Conservation (phyloP, 2,797 vertebrate genomes). For the Phrynocephalus guinanensis region DNA sequence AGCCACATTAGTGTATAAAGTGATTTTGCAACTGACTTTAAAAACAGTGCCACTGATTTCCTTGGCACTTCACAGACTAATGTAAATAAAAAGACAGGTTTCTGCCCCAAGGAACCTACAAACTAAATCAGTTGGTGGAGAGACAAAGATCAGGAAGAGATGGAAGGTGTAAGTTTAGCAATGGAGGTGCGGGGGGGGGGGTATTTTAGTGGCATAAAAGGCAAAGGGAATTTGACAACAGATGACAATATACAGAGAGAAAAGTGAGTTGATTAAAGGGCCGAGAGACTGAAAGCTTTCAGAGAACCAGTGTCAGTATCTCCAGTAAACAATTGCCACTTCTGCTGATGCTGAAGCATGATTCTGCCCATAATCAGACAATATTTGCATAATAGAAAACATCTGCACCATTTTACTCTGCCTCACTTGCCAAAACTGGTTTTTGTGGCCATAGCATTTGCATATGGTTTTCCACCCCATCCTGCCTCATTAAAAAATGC, state of each 20-base stretch:
- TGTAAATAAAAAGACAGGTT: not conserved
- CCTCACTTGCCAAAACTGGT: slow-evolving; percentile 18
- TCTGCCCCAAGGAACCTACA: not conserved
- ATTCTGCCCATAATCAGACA: slow-evolving; percentile 42
- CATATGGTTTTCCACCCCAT: not conserved
- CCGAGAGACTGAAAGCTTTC: not conserved
- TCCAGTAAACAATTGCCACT: slow-evolving; percentile 27
- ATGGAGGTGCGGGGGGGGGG: too few species aligned
- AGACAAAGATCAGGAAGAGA: not conserved
- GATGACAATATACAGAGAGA: not conserved
- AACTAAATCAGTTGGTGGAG: not conserved
- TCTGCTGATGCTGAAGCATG: slow-evolving; percentile 24
- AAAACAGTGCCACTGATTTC: not conserved
- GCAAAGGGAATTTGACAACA: not conserved
- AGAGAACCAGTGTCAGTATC: slow-evolving; percentile 3
- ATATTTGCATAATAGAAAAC: slow-evolving; percentile 47
- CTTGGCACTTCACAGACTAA: not conserved
- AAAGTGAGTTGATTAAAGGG: slow-evolving; percentile 6
- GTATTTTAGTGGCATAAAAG: not conserved
- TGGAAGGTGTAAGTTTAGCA: not conserved
- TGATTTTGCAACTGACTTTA: not conserved
- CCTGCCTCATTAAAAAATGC: not conserved
- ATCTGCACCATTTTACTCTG: slow-evolving; percentile 40
- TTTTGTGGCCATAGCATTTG: slow-evolving; percentile 16
- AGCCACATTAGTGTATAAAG: not conserved